Conservation (phyloP, 2,888 invertebrate species). For the Acrobasis consociella region DNA sequence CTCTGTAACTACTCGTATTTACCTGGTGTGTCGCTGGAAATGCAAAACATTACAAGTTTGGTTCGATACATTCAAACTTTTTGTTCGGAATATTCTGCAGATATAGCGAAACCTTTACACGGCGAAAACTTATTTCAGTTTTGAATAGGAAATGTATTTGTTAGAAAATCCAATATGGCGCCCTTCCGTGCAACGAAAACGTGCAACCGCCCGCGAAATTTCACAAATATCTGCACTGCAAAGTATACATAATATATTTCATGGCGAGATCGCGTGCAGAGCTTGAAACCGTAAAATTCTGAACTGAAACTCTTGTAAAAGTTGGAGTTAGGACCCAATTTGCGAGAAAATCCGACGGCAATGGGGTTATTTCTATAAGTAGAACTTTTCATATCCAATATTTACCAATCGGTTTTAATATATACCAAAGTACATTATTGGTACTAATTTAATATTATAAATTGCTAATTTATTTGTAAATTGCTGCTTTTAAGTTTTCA, state of each 20-base stretch:
- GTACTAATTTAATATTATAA: no score
- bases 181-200: constrained; percentile 13
- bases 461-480: no score
- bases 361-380: neutral
- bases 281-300: constrained; percentile 28
- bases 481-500: no score
- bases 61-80: no score
- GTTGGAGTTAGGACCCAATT: constrained; percentile 1
- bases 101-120: neutral
- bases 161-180: constrained; percentile 21
- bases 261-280: constrained; percentile 33
- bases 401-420: no score
- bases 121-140: constrained; percentile 14
- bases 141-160: constrained; percentile 19
- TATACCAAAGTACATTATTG: no score
- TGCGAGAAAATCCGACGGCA: neutral
- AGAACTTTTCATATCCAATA: no score
- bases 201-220: constrained; percentile 22
- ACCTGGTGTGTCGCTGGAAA: no score
- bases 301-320: neutral
- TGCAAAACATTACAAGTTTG: no score
- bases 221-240: constrained; percentile 31
- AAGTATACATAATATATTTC: constrained; percentile 35
- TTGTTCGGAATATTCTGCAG: no score
- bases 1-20: no score